Conservation (phyloP, 2,888 invertebrate genomes). For the Teleiodes luculella region DNA sequence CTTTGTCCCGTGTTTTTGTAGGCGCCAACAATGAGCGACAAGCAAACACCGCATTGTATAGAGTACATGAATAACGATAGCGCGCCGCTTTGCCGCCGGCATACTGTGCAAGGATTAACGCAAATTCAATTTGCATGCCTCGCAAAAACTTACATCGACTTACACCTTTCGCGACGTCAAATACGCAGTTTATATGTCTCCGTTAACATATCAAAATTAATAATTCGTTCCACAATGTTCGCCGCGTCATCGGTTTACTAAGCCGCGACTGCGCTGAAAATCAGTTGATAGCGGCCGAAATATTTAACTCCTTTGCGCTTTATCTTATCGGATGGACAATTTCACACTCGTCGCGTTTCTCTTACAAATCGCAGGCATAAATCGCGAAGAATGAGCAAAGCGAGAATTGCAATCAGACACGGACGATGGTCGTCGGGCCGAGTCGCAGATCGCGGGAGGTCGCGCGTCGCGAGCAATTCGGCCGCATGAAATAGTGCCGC, state of each 20-base stretch:
- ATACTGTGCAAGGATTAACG: conserved; percentile 56
- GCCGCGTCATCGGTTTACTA: conserved; percentile 18
- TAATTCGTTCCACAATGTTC: conserved; percentile 30
- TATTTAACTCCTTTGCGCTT: conserved; percentile 35
- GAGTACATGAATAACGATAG: conserved; percentile 67
- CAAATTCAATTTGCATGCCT: conserved; percentile 64
- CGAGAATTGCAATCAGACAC: conserved; percentile 62
- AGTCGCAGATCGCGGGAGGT: conserved; percentile 63
- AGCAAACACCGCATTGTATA: conserved; percentile 69
- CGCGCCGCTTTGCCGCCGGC: conserved; percentile 50
- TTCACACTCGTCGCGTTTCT: conserved; percentile 56
- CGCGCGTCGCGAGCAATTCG: conserved; percentile 66
- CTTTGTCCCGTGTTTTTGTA: conserved; percentile 57
- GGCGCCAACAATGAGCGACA: conserved; percentile 65
- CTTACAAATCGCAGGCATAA: conserved; percentile 60
- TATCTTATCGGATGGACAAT: conserved; percentile 55
- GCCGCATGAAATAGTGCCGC: conserved; percentile 74
- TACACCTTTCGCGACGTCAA: conserved; percentile 31
- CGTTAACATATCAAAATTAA: conserved; percentile 26
- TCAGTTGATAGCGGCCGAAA: conserved; percentile 33
- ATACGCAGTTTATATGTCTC: conserved; percentile 20
- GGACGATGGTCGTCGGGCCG: conserved; percentile 34
- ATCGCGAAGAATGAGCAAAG: conserved; percentile 59
- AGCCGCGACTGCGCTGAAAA: conserved; percentile 24
- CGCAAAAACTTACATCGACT: conserved; percentile 35